Evolutionary conservation across 2,113 vertebrate species (phyloP).

Genomic region (Microcebus murinus): DNA sequence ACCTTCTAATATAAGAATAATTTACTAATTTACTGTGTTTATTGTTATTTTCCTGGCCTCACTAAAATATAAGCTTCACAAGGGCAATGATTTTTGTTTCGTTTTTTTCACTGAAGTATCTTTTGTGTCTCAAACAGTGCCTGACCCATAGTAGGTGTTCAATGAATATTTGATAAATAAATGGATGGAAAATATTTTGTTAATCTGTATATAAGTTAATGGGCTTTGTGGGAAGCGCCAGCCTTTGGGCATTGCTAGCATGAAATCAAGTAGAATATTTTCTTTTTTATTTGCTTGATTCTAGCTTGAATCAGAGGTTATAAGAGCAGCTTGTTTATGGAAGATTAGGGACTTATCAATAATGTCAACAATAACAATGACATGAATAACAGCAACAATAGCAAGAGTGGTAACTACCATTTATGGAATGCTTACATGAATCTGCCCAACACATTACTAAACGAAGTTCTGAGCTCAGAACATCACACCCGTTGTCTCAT

Average conservation of each 20-base stretch:
- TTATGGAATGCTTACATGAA: background rate
- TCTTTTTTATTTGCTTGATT: background rate
- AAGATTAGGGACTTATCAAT: background rate
- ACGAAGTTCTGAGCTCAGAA: background rate
- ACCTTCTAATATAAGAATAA: background rate
- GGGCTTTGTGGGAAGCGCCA: background rate
- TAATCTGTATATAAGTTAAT: background rate
- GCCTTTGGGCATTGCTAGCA: background rate
- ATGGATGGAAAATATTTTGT: background rate
- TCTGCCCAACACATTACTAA: background rate
- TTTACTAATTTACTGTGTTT: background rate
- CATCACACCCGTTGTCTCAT: rapidly evolving
- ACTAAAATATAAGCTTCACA: background rate
- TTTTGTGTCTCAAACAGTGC: background rate
- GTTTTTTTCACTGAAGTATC: background rate
- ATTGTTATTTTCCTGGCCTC: background rate
- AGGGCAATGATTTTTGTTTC: background rate
- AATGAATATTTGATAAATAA: background rate
- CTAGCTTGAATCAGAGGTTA: background rate
- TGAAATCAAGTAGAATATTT: background rate
- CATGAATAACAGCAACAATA: background rate
- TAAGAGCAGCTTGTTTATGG: background rate
- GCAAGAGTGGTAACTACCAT: no score
- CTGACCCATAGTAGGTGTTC: background rate
- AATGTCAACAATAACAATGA: background rate